phyloP scores from a whole-genome alignment of 2,113 vertebrate species.

The Cyrtonyx montezumae region DNA sequence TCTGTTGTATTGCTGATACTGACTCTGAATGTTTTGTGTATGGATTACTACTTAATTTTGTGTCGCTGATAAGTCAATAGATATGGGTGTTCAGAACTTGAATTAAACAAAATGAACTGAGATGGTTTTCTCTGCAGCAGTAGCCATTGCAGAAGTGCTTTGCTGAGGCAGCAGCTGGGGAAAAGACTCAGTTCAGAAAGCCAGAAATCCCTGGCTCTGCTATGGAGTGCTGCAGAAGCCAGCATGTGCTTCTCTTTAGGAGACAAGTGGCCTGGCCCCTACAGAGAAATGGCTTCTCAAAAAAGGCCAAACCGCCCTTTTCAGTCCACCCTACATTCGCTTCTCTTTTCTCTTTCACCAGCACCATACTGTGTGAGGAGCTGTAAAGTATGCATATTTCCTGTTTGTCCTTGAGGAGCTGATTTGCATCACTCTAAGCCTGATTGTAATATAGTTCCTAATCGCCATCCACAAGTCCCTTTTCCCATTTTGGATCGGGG shows the following conservation, averaged over 20 bases:
- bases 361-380: background rate
- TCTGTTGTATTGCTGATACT: background rate
- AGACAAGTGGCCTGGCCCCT: background rate
- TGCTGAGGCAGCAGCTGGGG: background rate
- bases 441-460: background rate
- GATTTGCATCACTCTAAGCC: background rate
- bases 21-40: background rate
- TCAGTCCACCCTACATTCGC: accelerated
- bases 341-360: background rate
- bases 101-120: background rate
- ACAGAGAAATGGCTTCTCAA: accelerated
- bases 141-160: background rate
- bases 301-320: background rate
- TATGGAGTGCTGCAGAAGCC: background rate
- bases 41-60: background rate
- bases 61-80: background rate
- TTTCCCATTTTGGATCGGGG: background rate
- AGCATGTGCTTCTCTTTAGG: background rate
- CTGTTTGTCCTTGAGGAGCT: background rate
- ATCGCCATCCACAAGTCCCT: background rate
- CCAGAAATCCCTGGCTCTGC: background rate
- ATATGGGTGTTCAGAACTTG: background rate
- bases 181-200: background rate
- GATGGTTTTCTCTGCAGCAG: background rate
- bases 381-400: accelerated